Evolutionary conservation across 1,140 invertebrate species (phyloP).

Genomic region (Bombus waltoni): DNA sequence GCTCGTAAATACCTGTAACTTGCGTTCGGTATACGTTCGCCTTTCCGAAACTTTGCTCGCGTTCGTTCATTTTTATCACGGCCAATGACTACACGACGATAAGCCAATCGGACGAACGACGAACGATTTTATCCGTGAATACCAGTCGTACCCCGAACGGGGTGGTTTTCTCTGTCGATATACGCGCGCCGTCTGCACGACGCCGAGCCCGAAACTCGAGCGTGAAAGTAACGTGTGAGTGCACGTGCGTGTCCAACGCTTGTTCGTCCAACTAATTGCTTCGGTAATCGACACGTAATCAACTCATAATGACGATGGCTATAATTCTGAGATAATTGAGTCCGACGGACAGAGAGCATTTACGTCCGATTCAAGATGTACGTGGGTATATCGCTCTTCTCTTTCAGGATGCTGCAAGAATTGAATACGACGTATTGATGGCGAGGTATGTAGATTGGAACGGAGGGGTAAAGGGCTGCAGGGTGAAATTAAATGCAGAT

Average conservation of each 20-base stretch:
- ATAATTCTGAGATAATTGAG: slow-evolving; percentile 26
- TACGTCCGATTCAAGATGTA: background rate
- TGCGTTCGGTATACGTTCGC: slow-evolving; percentile 37
- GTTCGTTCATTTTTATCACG: slow-evolving; percentile 4
- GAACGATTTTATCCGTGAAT: background rate
- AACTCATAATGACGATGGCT: slow-evolving; percentile 10
- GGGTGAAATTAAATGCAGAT: background rate
- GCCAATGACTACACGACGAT: background rate
- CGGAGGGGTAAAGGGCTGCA: background rate
- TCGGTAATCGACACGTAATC: slow-evolving; percentile 27
- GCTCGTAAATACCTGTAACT: slow-evolving; percentile 64
- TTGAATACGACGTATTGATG: background rate
- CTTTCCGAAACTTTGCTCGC: slow-evolving; percentile 43
- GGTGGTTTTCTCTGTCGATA: slow-evolving; percentile 12
- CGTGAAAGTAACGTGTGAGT: slow-evolving; percentile 30
- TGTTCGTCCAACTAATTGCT: slow-evolving; percentile 32
- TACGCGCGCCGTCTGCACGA: background rate
- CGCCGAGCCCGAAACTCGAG: background rate
- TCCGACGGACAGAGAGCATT: no score
- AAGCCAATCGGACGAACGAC: background rate
- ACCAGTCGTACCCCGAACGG: background rate
- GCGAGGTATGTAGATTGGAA: background rate
- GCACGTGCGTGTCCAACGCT: slow-evolving; percentile 27
- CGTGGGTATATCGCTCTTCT: no score
- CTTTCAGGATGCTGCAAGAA: background rate